phyloP scores from a whole-genome alignment of 1,140 invertebrate species.

The Cepaea nemoralis region DNA sequence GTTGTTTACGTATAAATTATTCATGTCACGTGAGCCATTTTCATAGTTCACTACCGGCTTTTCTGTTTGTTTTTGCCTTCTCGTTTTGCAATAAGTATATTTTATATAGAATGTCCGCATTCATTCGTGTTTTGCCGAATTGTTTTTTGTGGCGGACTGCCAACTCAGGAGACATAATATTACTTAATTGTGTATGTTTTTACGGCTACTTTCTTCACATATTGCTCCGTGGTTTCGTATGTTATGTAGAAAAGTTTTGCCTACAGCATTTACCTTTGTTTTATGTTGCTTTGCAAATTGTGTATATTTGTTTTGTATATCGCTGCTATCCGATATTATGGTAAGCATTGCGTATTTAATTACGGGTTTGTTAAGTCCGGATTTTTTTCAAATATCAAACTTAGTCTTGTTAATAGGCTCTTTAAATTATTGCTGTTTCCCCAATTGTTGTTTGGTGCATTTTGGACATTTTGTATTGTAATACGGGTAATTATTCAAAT shows the following conservation, averaged over 20 bases:
- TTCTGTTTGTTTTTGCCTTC: too few species aligned
- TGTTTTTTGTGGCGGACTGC: neutral
- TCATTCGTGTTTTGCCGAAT: neutral
- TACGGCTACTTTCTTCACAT: too few species aligned
- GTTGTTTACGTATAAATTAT: neutral
- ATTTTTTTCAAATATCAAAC: neutral
- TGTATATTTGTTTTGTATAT: neutral
- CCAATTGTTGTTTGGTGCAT: neutral
- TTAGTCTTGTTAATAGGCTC: neutral
- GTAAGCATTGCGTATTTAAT: neutral
- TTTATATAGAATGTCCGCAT: neutral
- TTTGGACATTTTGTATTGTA: neutral
- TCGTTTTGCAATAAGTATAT: neutral
- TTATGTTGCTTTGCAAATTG: neutral
- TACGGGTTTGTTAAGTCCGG: neutral
- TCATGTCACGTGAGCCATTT: neutral
- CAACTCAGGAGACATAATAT: constrained; percentile 8
- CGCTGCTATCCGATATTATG: neutral
- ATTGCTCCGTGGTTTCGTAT: neutral
- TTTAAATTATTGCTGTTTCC: neutral
- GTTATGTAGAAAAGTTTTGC: neutral
- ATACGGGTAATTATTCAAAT: neutral
- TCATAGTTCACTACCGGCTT: too few species aligned
- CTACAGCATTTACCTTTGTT: neutral
- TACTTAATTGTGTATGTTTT: too few species aligned